phyloP scores from a whole-genome alignment of 2,113 vertebrate species.

The Puntigrus tetrazona region DNA sequence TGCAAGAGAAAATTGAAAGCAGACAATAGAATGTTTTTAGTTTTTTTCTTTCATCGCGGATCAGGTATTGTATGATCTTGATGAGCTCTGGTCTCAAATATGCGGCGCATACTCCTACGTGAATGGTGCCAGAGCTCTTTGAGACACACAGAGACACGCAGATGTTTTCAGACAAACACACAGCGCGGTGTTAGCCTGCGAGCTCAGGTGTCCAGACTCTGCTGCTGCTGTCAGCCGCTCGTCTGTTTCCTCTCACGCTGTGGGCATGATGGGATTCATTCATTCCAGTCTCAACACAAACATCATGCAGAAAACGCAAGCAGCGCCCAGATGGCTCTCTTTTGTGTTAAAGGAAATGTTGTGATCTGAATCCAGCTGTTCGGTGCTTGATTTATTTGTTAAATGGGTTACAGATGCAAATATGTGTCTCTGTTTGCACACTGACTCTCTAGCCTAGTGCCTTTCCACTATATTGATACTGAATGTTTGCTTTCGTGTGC shows the following conservation, averaged over 20 bases:
- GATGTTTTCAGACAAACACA: constrained; percentile 23
- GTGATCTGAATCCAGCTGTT: constrained; percentile 37
- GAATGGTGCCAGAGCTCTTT: not conserved
- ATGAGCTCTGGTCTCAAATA: not conserved
- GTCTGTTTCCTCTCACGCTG: constrained; percentile 4
- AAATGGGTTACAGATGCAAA: constrained; percentile 21
- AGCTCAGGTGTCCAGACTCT: constrained; percentile 41
- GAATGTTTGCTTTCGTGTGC: not conserved
- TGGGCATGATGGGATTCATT: constrained; percentile 19
- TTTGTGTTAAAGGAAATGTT: not conserved
- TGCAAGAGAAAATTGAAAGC: constrained; percentile 11
- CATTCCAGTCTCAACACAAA: constrained; percentile 19
- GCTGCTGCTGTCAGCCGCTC: not conserved
- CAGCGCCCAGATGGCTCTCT: not conserved
- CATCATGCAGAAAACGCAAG: not conserved
- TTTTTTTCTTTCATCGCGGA: not conserved
- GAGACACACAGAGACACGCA: not conserved
- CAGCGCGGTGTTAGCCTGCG: not conserved
- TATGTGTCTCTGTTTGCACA: constrained; percentile 1
- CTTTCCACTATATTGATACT: not conserved
- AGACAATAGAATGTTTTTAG: not conserved
- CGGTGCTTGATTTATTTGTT: not conserved
- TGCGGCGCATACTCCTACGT: not conserved
- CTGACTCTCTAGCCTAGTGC: not conserved
- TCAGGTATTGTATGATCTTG: not conserved